Evolutionary conservation across 2,113 vertebrate genomes (phyloP).

Genomic region (Trichechus manatus): DNA sequence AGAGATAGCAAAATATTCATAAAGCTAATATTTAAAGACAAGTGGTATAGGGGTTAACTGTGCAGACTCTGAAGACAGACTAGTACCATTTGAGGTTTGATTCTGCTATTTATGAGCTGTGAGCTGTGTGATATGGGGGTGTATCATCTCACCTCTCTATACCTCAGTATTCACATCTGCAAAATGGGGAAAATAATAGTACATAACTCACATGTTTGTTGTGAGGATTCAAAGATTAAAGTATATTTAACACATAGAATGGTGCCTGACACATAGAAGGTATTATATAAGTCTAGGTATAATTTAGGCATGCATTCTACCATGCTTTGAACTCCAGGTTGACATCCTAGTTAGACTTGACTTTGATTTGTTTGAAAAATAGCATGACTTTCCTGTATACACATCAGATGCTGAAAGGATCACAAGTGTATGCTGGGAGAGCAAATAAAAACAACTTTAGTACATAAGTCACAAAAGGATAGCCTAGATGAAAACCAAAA

Average conservation of each 20-base stretch:
- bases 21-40: conserved; percentile 33
- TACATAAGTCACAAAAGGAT: neutral
- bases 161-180: neutral
- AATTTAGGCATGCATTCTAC: neutral
- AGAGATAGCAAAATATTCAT: neutral
- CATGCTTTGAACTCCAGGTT: neutral
- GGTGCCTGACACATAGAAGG: neutral
- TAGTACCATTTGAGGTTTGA: neutral
- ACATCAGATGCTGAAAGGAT: neutral
- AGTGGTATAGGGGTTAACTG: neutral
- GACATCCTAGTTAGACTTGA: neutral
- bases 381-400: neutral
- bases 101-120: neutral
- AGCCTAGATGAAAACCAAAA: neutral
- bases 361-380: conserved; percentile 32
- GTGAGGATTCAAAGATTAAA: conserved; percentile 4
- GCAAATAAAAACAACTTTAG: neutral
- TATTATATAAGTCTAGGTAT: neutral
- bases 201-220: neutral
- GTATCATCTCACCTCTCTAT: neutral
- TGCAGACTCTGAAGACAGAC: neutral
- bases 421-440: neutral
- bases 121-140: neutral
- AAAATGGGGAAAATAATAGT: neutral
- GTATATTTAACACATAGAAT: neutral